These are phyloP conservation scores for Trissolcus brochymenae DNA, from an alignment of 2,888 invertebrate species.

Conservation along the genomic window DNA sequence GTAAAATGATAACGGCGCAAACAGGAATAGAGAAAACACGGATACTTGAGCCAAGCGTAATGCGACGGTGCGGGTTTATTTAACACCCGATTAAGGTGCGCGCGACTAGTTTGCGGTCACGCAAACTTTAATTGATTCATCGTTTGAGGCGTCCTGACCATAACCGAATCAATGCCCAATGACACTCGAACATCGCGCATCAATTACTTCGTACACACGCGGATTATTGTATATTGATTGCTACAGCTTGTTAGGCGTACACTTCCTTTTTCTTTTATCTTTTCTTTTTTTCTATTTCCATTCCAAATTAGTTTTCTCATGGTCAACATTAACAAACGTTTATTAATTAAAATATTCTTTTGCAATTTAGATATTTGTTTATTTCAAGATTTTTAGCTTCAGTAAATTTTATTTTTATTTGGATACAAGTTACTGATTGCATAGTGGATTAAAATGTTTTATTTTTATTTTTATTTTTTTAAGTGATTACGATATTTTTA, in stretches of 20 bases:
- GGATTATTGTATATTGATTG: constrained; percentile 33
- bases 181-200: constrained; percentile 45
- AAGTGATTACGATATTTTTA: no score
- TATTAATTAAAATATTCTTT: no score
- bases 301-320: no score
- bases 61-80: constrained; percentile 46
- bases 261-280: constrained; percentile 2
- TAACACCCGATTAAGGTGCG: constrained; percentile 51
- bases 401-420: no score
- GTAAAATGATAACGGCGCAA: constrained; percentile 12
- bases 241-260: constrained; percentile 12
- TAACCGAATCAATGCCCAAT: constrained; percentile 42
- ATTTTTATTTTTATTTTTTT: no score
- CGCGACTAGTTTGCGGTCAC: constrained; percentile 36
- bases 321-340: no score
- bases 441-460: no score
- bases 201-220: constrained; percentile 33
- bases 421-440: no score
- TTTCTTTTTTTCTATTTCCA: neutral
- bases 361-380: no score
- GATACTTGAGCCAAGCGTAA: constrained; percentile 38
- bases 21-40: constrained; percentile 39
- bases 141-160: constrained; percentile 39
- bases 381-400: no score
- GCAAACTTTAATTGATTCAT: constrained; percentile 53